Evolutionary conservation across 2,888 invertebrate genomes (phyloP).

Genomic region (Ormyrus thymus): DNA sequence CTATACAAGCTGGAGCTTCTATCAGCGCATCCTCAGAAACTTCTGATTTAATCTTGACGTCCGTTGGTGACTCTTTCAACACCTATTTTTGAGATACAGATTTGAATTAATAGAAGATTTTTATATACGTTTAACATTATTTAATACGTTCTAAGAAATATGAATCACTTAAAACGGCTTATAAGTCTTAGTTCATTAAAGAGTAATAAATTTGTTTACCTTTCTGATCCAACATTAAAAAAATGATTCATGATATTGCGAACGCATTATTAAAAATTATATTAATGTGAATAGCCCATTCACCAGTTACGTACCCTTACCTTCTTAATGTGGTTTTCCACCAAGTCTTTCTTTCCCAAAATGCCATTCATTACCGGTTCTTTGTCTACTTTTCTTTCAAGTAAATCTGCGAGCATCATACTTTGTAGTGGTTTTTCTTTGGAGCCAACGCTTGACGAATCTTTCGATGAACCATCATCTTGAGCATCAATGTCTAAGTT

Average conservation of each 20-base stretch:
- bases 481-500: conserved; percentile 77
- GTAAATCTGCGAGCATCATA: conserved; percentile 86
- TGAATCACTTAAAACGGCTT: too few relatives aligned
- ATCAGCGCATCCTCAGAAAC: conserved; percentile 70
- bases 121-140: not conserved
- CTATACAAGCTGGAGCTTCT: conserved; percentile 66
- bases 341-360: conserved; percentile 77
- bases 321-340: conserved; percentile 79
- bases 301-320: conserved; percentile 61
- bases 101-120: not conserved
- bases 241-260: not conserved
- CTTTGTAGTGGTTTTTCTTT: conserved; percentile 79
- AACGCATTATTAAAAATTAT: conserved; percentile 12
- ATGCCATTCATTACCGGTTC: conserved; percentile 79
- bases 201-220: not conserved
- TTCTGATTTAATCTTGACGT: conserved; percentile 67
- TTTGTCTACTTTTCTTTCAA: conserved; percentile 85
- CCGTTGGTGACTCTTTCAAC: conserved; percentile 68
- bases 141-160: too few relatives aligned
- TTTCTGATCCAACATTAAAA: not conserved
- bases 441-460: conserved; percentile 69
- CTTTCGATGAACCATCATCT: conserved; percentile 78
- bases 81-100: conserved; percentile 18
- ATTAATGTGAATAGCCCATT: conserved; percentile 26
- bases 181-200: too few relatives aligned